Evolutionary conservation across 37 sponge, comb jelly and placozoan genomes (phyloP).

Genomic region (Eunapius fragilis): DNA sequence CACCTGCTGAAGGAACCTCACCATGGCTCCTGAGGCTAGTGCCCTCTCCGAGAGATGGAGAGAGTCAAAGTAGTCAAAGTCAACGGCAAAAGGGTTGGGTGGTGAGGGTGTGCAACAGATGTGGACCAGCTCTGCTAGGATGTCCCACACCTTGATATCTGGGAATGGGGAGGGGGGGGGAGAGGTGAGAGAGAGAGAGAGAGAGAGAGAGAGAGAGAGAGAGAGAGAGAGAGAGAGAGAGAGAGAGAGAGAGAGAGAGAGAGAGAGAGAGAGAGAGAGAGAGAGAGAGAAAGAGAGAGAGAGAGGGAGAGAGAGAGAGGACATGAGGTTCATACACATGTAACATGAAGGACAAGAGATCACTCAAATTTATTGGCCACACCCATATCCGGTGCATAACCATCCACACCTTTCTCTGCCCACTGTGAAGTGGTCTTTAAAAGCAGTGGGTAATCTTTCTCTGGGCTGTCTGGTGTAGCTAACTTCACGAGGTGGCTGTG

Average conservation of each 20-base stretch:
- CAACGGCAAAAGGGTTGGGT: conserved; percentile 92
- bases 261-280: no score
- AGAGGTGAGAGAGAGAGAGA: background rate
- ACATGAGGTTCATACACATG: no score
- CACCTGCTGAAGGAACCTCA: conserved; percentile 48
- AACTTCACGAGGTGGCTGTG: conserved; percentile 75
- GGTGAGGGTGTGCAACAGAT: conserved; percentile 83
- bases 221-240: no score
- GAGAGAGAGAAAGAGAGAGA: no score
- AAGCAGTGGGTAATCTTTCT: conserved; percentile 88
- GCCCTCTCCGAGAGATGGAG: conserved; percentile 63
- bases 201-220: no score
- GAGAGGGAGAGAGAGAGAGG: no score
- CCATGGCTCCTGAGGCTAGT: conserved; percentile 89
- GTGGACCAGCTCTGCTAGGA: conserved; percentile 85
- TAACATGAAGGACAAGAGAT: no score
- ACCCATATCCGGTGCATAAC: background rate
- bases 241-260: no score
- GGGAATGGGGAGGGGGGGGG: background rate
- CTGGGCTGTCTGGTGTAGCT: conserved; percentile 33
- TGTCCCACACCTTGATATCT: conserved; percentile 88
- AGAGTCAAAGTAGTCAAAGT: conserved; percentile 83
- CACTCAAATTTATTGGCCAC: background rate
- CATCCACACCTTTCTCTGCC: conserved; percentile 67
- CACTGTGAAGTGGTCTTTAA: conserved; percentile 81